Evolutionary conservation across 2,888 invertebrate species (phyloP).

Genomic region (Drosophila longiperda): DNA sequence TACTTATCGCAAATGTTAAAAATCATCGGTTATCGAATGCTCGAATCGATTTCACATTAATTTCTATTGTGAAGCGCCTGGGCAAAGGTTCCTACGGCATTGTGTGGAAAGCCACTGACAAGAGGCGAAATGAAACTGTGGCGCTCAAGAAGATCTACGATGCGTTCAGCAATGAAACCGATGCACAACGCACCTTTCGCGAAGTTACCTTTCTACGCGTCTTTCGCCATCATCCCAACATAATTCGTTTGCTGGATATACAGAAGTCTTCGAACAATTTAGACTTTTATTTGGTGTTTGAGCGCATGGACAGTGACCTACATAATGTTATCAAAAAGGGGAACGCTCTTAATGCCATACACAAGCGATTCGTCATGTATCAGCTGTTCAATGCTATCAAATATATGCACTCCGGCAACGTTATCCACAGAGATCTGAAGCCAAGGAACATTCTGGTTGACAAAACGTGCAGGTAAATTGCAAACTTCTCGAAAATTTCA

Average conservation of each 20-base stretch:
- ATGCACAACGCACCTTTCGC: slow-evolving; percentile 99
- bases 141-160: slow-evolving; percentile 99
- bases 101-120: slow-evolving; percentile 96
- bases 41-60: neutral
- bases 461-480: slow-evolving; percentile 91
- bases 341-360: slow-evolving; percentile 96
- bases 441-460: slow-evolving; percentile 97
- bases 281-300: slow-evolving; percentile 99
- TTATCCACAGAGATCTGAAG: slow-evolving; percentile 97
- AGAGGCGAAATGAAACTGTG: slow-evolving; percentile 93
- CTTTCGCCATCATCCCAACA: slow-evolving; percentile 97
- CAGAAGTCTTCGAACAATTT: slow-evolving; percentile 93
- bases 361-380: slow-evolving; percentile 98
- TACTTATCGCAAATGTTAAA: neutral
- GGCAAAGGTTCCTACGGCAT: slow-evolving; percentile 97
- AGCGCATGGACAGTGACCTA: slow-evolving; percentile 99
- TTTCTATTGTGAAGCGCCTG: slow-evolving; percentile 85
- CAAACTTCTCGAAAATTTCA: neutral
- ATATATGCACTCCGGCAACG: slow-evolving; percentile 98
- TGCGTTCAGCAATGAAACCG: slow-evolving; percentile 98
- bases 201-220: slow-evolving; percentile 98
- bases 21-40: slow-evolving; percentile 3
- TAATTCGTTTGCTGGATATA: slow-evolving; percentile 95
- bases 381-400: slow-evolving; percentile 97
- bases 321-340: slow-evolving; percentile 98